Conservation (phyloP, 2,888 invertebrate genomes). For the Heliconius erato region DNA sequence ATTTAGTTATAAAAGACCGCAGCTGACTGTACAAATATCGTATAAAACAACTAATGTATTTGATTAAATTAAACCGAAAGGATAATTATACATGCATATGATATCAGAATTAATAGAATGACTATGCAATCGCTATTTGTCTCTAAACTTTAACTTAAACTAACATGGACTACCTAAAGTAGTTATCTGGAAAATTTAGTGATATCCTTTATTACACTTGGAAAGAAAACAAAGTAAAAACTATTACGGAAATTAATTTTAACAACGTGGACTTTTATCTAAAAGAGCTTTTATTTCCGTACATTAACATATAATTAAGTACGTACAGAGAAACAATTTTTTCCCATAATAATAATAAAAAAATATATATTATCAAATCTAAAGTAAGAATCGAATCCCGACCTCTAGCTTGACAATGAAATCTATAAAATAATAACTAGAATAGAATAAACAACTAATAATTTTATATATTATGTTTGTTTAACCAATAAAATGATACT, state of each 20-base stretch:
- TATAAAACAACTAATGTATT: neutral
- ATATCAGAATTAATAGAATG: neutral
- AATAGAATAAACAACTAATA: neutral
- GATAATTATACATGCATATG: neutral
- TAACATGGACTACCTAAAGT: neutral
- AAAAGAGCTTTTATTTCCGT: too few species aligned
- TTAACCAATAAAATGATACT: slow-evolving; percentile 5
- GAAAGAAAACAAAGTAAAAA: neutral
- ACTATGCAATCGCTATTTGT: neutral
- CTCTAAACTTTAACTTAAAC: neutral
- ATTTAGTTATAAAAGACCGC: slow-evolving; percentile 37
- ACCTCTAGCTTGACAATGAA: neutral
- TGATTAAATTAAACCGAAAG: neutral
- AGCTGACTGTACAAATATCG: neutral
- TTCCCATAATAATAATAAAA: neutral
- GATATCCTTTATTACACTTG: neutral
- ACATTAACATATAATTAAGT: too few species aligned
- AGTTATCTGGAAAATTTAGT: neutral
- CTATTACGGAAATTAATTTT: too few species aligned
- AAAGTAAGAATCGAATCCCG: neutral
- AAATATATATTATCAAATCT: neutral
- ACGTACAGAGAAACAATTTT: neutral
- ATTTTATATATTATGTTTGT: neutral
- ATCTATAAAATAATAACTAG: neutral
- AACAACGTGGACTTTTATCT: too few species aligned